phyloP scores from a whole-genome alignment of 2,888 invertebrate species.

The Lobophora halterata region DNA sequence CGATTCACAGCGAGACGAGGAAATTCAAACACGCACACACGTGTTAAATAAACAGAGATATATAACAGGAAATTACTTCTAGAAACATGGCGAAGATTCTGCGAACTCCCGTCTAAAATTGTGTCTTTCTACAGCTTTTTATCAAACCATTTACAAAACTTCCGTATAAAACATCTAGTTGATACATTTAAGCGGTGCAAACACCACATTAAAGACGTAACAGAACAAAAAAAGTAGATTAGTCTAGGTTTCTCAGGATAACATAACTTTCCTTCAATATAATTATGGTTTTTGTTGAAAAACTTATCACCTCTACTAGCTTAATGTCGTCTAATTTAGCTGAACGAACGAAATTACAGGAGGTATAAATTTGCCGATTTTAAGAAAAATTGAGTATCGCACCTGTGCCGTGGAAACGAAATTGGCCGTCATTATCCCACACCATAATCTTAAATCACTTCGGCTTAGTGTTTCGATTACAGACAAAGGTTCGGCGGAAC shows the following conservation, averaged over 20 bases:
- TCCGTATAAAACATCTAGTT: slow-evolving; percentile 32
- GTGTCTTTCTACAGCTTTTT: slow-evolving; percentile 11
- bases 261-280: no score
- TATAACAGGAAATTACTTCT: slow-evolving; percentile 44
- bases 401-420: slow-evolving; percentile 68
- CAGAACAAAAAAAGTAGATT: no score
- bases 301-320: slow-evolving; percentile 32
- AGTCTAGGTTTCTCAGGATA: no score
- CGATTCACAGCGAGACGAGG: slow-evolving; percentile 34
- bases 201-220: no score
- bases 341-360: slow-evolving; percentile 47
- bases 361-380: slow-evolving; percentile 62
- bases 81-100: slow-evolving; percentile 34
- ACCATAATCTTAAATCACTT: slow-evolving; percentile 80
- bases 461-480: slow-evolving; percentile 78
- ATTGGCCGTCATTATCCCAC: slow-evolving; percentile 76
- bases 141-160: slow-evolving; percentile 16
- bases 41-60: slow-evolving; percentile 40
- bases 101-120: slow-evolving; percentile 18
- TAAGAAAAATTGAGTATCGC: slow-evolving; percentile 64
- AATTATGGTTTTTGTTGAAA: slow-evolving; percentile 25
- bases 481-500: slow-evolving; percentile 73
- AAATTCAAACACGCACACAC: slow-evolving; percentile 37
- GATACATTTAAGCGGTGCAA: no score
- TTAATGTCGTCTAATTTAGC: slow-evolving; percentile 44